Base-by-base conservation (phyloP, 2,888 invertebrate genomes). In the Neoascia interrupta region DNA sequence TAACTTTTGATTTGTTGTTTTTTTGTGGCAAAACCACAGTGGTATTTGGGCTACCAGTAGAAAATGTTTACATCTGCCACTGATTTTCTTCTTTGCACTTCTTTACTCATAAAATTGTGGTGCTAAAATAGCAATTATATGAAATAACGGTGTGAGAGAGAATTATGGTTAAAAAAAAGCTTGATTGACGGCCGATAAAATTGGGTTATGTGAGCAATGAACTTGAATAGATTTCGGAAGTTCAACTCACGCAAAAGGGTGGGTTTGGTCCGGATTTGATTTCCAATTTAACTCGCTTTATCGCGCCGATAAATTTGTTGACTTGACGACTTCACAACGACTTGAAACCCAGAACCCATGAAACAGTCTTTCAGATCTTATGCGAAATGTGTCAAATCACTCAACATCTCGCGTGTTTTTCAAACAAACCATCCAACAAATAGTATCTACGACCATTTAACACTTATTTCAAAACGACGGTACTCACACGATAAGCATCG, bases 391-490 rank as follows among this genome's bases (percentile, higher is more conserved):
- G 31, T 31, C 31, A 31, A 3, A 31, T 31, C 8, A 10, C 16
- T 5, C 5, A 5, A 16, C 41, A 10, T n/a, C n/a, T n/a, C n/a
- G n/a, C n/a, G n/a, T n/a, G n/a, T n/a, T n/a, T n/a, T n/a, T n/a
- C n/a, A 6, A 18, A 11, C 10, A n/a, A 41, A 39, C 53, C 31
- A 26, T 19, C 34, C 21, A 54, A 16, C 28, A 28, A 13, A 56
- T 18, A 11, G 18, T n/a, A n/a, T n/a, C n/a, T n/a, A n/a, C 13
- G 18, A 34, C 36, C 34, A 73, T 56, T 43, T 51, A 56, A 51
- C 51, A 51, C 34, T 56, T 41, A 56, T 58, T 58, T 36, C 23
- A n/a, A 19, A 31, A 28, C 47, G 54, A 56, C 56, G 72, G 64
- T 36, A 45, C 53, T 39, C 51, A 37, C 37, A 73, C 73, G 37